A percentile compares a stretch with the other conserved stretches of the same genome.
These are phyloP conservation scores for Turritopsis rubra DNA, from an alignment of 30 jellyfish, hydroid and myxozoan species.

Conservation along the genomic window DNA sequence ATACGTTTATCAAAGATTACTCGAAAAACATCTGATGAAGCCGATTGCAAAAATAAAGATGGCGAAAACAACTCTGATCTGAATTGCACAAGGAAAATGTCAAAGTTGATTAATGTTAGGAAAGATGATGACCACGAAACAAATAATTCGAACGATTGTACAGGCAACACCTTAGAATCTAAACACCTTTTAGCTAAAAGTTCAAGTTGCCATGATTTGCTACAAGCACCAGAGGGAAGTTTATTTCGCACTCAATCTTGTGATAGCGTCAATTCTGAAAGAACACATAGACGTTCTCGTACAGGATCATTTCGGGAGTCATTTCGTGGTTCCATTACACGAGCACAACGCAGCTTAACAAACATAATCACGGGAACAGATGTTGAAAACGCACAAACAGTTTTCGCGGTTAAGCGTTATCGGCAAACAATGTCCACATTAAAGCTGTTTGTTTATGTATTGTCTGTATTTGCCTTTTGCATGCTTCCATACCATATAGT, in stretches of 20 bases:
- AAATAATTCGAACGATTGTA: not conserved
- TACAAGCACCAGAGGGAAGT: not conserved
- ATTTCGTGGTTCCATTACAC: conserved; percentile 19
- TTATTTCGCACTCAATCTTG: not conserved
- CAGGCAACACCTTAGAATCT: not conserved
- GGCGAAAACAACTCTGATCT: not conserved
- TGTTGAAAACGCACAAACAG: conserved; percentile 3
- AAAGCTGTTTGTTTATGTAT: not conserved
- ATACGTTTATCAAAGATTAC: not conserved
- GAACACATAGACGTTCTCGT: conserved; percentile 1
- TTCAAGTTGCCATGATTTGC: not conserved
- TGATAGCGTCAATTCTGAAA: not conserved
- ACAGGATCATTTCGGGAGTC: not conserved
- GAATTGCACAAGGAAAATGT: not conserved
- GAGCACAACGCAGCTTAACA: conserved; percentile 24
- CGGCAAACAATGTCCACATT: conserved; percentile 35
- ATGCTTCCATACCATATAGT: conserved; percentile 26
- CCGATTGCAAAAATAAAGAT: not conserved
- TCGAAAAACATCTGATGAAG: conserved; percentile 11
- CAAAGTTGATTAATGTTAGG: not conserved
- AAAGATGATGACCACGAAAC: not conserved
- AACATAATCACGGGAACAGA: conserved; percentile 27
- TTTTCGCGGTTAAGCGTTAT: conserved; percentile 12
- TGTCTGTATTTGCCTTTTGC: conserved; percentile 25
- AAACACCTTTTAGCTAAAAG: not conserved